A percentile compares a stretch with the other conserved stretches of the same genome.
Conservation (phyloP, 1,140 invertebrate genomes). For the Dysdera silvatica region DNA sequence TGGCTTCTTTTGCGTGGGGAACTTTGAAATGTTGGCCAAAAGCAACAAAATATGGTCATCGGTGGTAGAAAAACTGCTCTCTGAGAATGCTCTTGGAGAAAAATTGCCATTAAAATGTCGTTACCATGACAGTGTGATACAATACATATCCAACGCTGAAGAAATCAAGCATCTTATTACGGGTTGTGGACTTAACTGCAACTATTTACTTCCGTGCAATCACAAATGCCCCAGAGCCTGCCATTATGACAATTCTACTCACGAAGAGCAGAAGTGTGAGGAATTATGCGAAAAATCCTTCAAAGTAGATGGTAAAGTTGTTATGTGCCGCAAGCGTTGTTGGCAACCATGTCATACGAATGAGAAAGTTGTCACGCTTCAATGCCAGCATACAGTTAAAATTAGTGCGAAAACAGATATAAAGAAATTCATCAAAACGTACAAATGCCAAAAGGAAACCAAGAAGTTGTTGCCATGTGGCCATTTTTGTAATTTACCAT, state of each 20-base stretch:
- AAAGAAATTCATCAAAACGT: background rate
- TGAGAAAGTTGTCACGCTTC: background rate
- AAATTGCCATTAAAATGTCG: constrained; percentile 4
- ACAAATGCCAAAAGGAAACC: background rate
- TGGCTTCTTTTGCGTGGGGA: constrained; percentile 60
- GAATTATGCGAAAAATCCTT: constrained; percentile 15
- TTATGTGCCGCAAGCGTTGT: constrained; percentile 2
- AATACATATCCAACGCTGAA: background rate
- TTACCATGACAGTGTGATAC: background rate
- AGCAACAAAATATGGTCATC: background rate
- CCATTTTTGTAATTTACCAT: constrained; percentile 6
- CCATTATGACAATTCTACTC: constrained; percentile 4
- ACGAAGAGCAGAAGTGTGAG: background rate
- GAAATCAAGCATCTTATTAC: background rate
- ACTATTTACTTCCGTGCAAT: constrained; percentile 6
- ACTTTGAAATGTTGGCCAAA: constrained; percentile 53
- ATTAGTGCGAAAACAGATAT: background rate
- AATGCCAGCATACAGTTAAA: background rate
- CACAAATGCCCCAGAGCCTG: constrained; percentile 9
- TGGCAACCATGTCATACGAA: constrained; percentile 16
- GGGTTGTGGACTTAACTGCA: constrained; percentile 12
- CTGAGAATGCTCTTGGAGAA: constrained; percentile 11
- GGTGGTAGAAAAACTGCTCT: constrained; percentile 39
- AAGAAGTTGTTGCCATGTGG: constrained; percentile 1
- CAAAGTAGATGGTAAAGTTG: background rate